Evolutionary conservation across 2,888 invertebrate species (phyloP), one percentile per base, ranked within the genome.

Genomic region (Cheilosia impressa): DNA sequence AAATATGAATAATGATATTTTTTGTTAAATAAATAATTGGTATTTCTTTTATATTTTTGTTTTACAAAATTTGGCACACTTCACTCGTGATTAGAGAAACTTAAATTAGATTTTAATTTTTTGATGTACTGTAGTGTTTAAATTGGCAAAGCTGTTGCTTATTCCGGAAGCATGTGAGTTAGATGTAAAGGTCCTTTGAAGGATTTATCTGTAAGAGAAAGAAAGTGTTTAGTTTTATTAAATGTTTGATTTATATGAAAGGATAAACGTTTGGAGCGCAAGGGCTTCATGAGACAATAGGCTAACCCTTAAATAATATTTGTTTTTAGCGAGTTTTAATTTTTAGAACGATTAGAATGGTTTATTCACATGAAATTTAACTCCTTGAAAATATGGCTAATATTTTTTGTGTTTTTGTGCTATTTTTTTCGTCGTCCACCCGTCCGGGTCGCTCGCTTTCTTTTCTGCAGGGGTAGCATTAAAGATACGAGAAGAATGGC

Each of bases 11-110:
- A 71, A 60, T 31, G 31, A 53, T 17, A 31, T 31, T 9, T 9
- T 24, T 62, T 50, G 6, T 45, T 17, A 17, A 62, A 57, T 41
- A 68, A 55, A 63, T n/a, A 63, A 31, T 52, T 34, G 22, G 31
- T 71, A 19, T 3, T 31, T 60, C 45, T 24, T 50, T 5, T 15
- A 10, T 24, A 19, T 68, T 63, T 50, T 47, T 66, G 38, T 71
- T 38, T 47, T 19, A 77, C 17, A 71, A 72, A 83, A 66, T 83
- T 83, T 83, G 83, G 83, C 83, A 83, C 78, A 73, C 79, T 77
- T 82, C 82, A 82, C 77, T 58, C 17, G 22, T 79, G 57, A 65
- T 34, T 19, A 24, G 43, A 22, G 15, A 50, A 24, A 71, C 22
- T 55, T 41, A n/a, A 15, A 34, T 6, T 1, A 17, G 22, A 13